Evolutionary conservation across 2,888 invertebrate genomes (phyloP).

Genomic region (Leptodirus hochenwartii): DNA sequence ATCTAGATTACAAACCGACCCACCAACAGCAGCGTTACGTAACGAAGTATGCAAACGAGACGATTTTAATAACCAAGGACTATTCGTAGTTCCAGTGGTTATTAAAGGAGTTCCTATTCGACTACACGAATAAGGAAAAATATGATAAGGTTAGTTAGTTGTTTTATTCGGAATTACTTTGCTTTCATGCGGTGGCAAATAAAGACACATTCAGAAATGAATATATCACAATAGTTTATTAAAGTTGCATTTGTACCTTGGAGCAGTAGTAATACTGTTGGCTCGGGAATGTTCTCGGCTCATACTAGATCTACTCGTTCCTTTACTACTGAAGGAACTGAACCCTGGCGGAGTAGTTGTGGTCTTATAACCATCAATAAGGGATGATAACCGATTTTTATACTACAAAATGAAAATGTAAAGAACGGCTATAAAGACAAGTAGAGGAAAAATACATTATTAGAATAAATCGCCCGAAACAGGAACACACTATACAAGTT

Average conservation of each 20-base stretch:
- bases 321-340: conserved; percentile 20
- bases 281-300: conserved; percentile 23
- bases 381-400: conserved; percentile 2
- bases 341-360: conserved; percentile 2
- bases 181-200: no score
- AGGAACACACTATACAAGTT: no score
- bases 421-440: neutral
- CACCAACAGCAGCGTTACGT: conserved; percentile 13
- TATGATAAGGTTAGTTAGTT: conserved; percentile 5
- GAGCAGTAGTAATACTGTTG: conserved; percentile 32
- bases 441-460: no score
- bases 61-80: conserved; percentile 19
- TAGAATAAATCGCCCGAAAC: no score
- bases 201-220: neutral
- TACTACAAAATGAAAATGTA: neutral
- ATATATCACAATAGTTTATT: neutral
- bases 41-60: conserved; percentile 18
- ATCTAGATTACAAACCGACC: conserved; percentile 3
- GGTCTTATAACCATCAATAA: conserved; percentile 6
- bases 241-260: conserved; percentile 21
- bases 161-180: conserved; percentile 1
- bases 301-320: conserved; percentile 13
- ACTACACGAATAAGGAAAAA: conserved; percentile 19
- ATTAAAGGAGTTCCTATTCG: conserved; percentile 31
- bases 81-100: conserved; percentile 15